Conservation (phyloP, 2,797 vertebrate species). For the Danio jaintianensis region DNA sequence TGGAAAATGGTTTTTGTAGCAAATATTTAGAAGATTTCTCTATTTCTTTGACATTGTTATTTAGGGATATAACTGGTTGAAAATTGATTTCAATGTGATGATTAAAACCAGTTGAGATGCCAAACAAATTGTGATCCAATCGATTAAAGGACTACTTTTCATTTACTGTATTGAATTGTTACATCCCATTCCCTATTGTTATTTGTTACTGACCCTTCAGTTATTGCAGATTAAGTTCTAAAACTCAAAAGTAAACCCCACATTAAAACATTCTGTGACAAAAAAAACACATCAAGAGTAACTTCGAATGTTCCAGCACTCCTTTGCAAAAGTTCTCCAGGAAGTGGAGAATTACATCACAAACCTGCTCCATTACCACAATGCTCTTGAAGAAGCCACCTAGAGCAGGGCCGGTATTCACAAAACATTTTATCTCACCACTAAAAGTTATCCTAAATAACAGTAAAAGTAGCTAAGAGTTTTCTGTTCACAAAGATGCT, state of each 20-base stretch:
- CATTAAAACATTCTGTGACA: not conserved
- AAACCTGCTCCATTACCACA: not conserved
- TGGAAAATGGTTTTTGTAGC: not conserved
- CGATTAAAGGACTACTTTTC: too few relatives aligned
- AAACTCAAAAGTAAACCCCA: not conserved
- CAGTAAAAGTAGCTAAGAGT: too few relatives aligned
- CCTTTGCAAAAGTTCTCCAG: not conserved
- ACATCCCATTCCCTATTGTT: too few relatives aligned
- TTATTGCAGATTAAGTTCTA: not conserved
- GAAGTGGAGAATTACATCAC: not conserved
- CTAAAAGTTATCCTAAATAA: too few relatives aligned
- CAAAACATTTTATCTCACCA: too few relatives aligned
- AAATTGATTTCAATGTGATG: too few relatives aligned
- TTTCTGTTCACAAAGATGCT: too few relatives aligned
- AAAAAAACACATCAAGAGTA: not conserved
- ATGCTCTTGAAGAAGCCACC: not conserved
- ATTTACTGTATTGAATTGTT: too few relatives aligned
- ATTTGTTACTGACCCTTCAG: not conserved
- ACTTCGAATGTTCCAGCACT: slow-evolving; percentile 1
- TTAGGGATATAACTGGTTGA: too few relatives aligned
- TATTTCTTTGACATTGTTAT: not conserved
- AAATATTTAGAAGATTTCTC: not conserved
- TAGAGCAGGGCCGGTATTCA: not conserved
- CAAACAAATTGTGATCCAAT: too few relatives aligned
- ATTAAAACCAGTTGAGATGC: too few relatives aligned